Evolutionary conservation across 2,113 vertebrate genomes (phyloP), one percentile per base, ranked within the genome.

Genomic region (Pithys albifrons): DNA sequence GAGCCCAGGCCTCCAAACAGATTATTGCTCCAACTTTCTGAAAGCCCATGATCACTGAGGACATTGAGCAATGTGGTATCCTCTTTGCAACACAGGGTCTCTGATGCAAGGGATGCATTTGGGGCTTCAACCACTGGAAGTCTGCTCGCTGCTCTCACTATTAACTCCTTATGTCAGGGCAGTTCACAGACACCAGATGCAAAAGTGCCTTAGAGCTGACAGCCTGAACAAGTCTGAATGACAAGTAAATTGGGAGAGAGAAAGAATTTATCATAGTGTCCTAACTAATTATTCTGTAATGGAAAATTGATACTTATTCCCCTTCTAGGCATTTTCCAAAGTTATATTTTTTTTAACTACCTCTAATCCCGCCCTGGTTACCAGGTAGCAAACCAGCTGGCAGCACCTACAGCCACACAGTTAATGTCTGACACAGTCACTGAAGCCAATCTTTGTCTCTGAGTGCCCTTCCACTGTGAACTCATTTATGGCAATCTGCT

Each of bases 81-180:
- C 37, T 86, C 92, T 91, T 93, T 89, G 92, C 93, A 79, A 95
- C 85, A 94, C 33, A 58, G 59, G 12, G 17, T 3, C 83, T 92
- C 85, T 96, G 91, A 58, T 39, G 73, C 86, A 92, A 96, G 92
- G 83, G 48, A 2, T 67, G 14, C 7, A 5, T 35, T 49, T 78
- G 13, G 43, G 88, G 41, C 70, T 95, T 69, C 41, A 81, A 18
- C 8, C 17, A 4, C 19, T 28, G 25, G 9, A 29, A 39, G 14
- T 37, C 55, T 67, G 27, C 35, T 83, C 1, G 0, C 24, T 45
- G 64, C 41, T 65, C 8, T 31, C 22, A 2, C 15, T 5, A 4
- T 35, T 16, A 82, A 45, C 46, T 31, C 4, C 37, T 70, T 3
- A 0, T 24, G 35, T 14, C 35, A 33, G 23, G 29, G 13, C 46